These are phyloP conservation scores for Schizopygopsis malacanthus DNA, from an alignment of 2,797 vertebrate genomes.

Conservation along the genomic window DNA sequence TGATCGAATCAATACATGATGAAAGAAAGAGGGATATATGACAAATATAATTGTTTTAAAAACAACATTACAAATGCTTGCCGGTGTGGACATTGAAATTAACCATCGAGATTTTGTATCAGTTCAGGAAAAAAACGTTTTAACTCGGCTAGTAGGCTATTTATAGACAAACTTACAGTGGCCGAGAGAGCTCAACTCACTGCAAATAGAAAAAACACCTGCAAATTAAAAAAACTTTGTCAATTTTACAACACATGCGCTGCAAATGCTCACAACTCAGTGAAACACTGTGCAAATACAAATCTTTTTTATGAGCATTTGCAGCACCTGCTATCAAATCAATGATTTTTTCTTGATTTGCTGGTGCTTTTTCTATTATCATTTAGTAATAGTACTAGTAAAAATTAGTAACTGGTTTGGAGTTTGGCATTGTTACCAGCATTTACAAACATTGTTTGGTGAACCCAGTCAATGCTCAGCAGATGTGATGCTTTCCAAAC, in stretches of 20 bases:
- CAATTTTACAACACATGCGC: too few relatives aligned
- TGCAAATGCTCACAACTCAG: too few relatives aligned
- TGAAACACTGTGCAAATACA: too few relatives aligned
- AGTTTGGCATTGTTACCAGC: neutral
- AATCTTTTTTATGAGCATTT: too few relatives aligned
- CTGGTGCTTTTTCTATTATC: too few relatives aligned
- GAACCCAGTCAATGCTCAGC: neutral
- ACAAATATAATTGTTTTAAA: neutral
- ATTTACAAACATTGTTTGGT: neutral
- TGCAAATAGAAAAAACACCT: too few relatives aligned
- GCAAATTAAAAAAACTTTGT: too few relatives aligned
- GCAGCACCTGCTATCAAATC: too few relatives aligned
- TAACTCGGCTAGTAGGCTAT: neutral
- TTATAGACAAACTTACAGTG: neutral
- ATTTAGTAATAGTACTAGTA: too few relatives aligned
- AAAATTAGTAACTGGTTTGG: neutral
- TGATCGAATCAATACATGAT: neutral
- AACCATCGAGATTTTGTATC: neutral
- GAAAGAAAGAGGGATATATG: neutral
- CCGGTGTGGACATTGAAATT: neutral
- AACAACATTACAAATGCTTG: neutral
- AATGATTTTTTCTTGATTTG: too few relatives aligned
- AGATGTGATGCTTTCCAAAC: neutral
- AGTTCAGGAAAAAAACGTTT: neutral
- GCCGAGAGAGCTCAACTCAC: too few relatives aligned